Percentiles rank a stretch among this genome's conserved stretches.
Conservation (phyloP, 2,888 invertebrate species). For the Pyrrhosoma nymphula region DNA sequence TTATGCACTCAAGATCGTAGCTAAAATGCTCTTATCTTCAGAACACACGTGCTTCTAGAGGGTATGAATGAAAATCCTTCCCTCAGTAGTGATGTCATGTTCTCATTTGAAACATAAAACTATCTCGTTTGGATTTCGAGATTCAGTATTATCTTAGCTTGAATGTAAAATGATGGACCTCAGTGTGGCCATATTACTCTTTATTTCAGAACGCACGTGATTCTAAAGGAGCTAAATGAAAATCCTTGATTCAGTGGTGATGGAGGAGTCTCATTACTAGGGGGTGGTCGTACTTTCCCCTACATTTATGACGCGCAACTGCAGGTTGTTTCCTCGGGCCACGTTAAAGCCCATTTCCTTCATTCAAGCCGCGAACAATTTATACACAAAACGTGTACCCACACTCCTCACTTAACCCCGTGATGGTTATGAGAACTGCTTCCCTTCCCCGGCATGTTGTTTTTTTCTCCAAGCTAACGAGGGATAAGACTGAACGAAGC, state of each 20-base stretch:
- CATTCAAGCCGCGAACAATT: background rate
- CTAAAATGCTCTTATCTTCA: too few species aligned
- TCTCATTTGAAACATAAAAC: too few species aligned
- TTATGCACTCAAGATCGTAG: too few species aligned
- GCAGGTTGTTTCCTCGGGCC: background rate
- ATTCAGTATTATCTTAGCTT: too few species aligned
- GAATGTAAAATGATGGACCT: too few species aligned
- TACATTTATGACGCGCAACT: background rate
- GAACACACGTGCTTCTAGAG: background rate
- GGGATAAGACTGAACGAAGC: background rate
- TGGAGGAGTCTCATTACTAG: background rate
- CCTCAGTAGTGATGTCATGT: background rate
- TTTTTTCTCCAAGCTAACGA: background rate
- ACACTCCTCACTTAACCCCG: background rate
- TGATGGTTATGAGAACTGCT: background rate
- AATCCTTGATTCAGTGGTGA: background rate
- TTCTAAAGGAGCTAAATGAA: background rate
- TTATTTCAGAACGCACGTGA: too few species aligned
- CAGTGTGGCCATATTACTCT: too few species aligned
- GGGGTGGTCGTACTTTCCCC: background rate
- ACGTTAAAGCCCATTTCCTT: background rate
- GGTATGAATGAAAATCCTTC: background rate
- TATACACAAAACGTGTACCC: background rate
- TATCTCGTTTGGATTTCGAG: too few species aligned
- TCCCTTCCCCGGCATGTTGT: background rate